Base-by-base conservation (phyloP, 2,113 vertebrate genomes). In the Tragelaphus imberbis region DNA sequence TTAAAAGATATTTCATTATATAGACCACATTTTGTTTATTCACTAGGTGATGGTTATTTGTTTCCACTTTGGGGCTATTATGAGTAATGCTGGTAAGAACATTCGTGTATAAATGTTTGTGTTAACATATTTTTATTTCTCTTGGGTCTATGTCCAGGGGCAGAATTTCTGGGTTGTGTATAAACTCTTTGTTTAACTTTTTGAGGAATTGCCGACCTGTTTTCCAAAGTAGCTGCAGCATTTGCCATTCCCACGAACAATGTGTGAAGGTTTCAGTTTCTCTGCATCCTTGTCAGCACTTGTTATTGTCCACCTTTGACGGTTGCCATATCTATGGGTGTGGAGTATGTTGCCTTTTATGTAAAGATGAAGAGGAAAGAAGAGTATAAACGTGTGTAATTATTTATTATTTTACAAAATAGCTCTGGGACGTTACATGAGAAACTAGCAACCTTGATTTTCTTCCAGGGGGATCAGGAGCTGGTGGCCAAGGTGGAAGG, bases 341-440 rank as follows among this genome's bases (percentile, higher is more conserved):
- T 6, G 23, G 49, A 33, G 6, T 36, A 1, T 53, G 28, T 25
- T 33, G 9, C 79, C 23, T 93, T 86, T 40, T 11, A 15, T 19
- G 53, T 82, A n/a, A 86, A n/a, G 51, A 44, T 7, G 36, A 77
- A 90, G 92, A 87, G 63, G 47, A 58, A 75, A 86, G 79, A 75
- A 14, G 59, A 55, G 5, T 9, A 3, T 17, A 36, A 51, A 17
- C 17, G 1, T 28, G 6, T 33, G 28, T 36, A 5, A 33, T 8
- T 88, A n/a, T 49, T 93, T 93, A 7, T 25, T 7, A 12, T 21
- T 80, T 19, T 58, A 28, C 12, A 81, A 77, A 91, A 4, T 30
- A 49, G 47, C 59, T 23, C 51, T 44, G 56, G 13, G 51, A 63
- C 7, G 1, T n/a, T 33, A 53, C 1, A 11, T 2, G 17, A 58